Conservation (phyloP, 2,113 vertebrate species). For the Myocastor coypus region DNA sequence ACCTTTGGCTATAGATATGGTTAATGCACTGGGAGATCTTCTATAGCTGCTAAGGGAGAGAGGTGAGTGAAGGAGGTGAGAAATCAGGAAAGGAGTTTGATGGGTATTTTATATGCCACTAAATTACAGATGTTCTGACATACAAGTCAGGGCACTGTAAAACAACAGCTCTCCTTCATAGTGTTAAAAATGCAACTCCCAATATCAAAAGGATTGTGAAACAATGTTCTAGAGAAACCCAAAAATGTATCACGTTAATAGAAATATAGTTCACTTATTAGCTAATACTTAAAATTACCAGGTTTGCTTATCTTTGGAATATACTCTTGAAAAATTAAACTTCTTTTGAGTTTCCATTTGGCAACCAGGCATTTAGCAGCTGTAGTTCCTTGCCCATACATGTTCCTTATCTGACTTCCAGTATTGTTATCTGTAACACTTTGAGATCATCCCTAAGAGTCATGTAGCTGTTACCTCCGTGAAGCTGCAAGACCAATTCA, state of each 20-base stretch:
- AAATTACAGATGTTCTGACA: neutral
- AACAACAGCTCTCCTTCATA: neutral
- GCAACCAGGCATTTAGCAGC: neutral
- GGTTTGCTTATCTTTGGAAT: neutral
- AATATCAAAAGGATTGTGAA: neutral
- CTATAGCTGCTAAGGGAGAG: neutral
- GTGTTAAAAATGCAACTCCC: neutral
- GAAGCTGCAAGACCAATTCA: neutral
- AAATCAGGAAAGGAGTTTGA: neutral
- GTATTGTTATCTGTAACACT: neutral
- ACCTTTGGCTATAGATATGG: neutral
- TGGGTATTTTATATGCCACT: neutral
- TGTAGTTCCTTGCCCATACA: neutral
- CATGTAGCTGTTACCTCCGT: neutral
- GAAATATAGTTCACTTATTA: neutral
- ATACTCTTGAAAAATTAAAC: constrained; percentile 3
- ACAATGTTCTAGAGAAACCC: neutral
- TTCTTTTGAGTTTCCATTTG: constrained; percentile 3
- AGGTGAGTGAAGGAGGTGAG: neutral
- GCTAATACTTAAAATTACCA: neutral
- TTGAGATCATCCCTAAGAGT: neutral
- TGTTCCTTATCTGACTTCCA: neutral
- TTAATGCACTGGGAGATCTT: neutral
- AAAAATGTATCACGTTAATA: neutral
- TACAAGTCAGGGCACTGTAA: neutral